Conservation (phyloP, 2,797 vertebrate species). For the Melanotaenia trifasciata region DNA sequence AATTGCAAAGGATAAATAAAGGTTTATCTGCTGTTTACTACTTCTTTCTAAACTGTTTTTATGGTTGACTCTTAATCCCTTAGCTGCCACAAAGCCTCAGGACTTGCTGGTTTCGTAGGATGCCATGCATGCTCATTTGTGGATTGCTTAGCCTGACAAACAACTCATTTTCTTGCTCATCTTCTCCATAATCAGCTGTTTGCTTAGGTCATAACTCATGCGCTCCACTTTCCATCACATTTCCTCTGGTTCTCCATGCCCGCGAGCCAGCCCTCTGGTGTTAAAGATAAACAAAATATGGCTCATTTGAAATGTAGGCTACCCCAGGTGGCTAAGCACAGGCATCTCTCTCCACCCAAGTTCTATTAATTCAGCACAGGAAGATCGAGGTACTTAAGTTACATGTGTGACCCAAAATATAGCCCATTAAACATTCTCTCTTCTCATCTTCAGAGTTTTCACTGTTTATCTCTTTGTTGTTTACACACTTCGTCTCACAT, state of each 20-base stretch:
- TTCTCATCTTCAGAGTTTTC: constrained; percentile 55
- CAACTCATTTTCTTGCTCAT: constrained; percentile 51
- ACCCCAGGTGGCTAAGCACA: constrained; percentile 47
- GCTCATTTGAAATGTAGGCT: constrained; percentile 64
- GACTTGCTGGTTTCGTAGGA: constrained; percentile 48
- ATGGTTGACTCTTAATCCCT: constrained; percentile 40
- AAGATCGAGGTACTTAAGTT: constrained; percentile 31
- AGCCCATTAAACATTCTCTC: constrained; percentile 50
- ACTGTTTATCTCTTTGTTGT: constrained; percentile 56
- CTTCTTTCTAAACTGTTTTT: constrained; percentile 30
- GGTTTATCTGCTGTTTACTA: constrained; percentile 20
- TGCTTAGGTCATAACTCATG: constrained; percentile 64
- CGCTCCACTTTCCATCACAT: constrained; percentile 58
- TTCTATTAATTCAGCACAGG: constrained; percentile 10
- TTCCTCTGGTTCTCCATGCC: constrained; percentile 43
- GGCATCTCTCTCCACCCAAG: constrained; percentile 12
- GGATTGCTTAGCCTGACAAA: constrained; percentile 61
- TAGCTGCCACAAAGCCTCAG: constrained; percentile 47
- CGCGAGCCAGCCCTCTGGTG: constrained; percentile 56
- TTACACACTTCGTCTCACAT: constrained; percentile 34
- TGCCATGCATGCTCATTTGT: constrained; percentile 56
- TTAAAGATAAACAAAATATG: constrained; percentile 70
- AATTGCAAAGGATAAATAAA: constrained; percentile 16
- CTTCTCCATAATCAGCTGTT: constrained; percentile 66
- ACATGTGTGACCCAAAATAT: constrained; percentile 52